Evolutionary conservation across 2,113 vertebrate species (phyloP).

Genomic region (Seriola quinqueradiata): DNA sequence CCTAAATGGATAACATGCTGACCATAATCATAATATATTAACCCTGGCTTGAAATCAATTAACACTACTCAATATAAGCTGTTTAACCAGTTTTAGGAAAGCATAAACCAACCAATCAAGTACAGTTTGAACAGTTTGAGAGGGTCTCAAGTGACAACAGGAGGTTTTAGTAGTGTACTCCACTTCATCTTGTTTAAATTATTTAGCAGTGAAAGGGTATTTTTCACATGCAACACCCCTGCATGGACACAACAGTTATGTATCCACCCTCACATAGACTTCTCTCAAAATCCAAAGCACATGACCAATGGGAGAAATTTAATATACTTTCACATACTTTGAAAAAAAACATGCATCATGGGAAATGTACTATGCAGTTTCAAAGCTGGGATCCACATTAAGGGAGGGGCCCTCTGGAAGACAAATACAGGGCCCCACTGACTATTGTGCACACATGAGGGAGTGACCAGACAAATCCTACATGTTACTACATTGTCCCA

Average conservation of each 20-base stretch:
- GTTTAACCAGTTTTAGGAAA: neutral
- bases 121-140: neutral
- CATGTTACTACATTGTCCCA: constrained; percentile 16
- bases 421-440: constrained; percentile 54
- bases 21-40: neutral
- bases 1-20: neutral
- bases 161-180: constrained; percentile 6
- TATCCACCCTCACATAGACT: constrained; percentile 21
- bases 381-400: constrained; percentile 67
- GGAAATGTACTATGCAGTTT: constrained; percentile 59
- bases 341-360: constrained; percentile 45
- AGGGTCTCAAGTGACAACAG: neutral
- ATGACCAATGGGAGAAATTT: constrained; percentile 10
- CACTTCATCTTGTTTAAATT: constrained; percentile 5
- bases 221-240: constrained; percentile 17
- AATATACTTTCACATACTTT: constrained; percentile 41
- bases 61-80: neutral
- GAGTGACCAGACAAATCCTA: constrained; percentile 46
- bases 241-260: neutral
- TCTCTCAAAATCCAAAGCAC: constrained; percentile 6
- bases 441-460: constrained; percentile 55
- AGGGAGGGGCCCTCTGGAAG: constrained; percentile 50
- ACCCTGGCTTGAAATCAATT: neutral
- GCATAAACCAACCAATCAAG: neutral
- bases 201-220: constrained; percentile 27